A percentile compares a stretch with the other conserved stretches of the same genome.
Evolutionary conservation across 2,888 invertebrate species (phyloP).

Genomic region (Stegophylla sp.): DNA sequence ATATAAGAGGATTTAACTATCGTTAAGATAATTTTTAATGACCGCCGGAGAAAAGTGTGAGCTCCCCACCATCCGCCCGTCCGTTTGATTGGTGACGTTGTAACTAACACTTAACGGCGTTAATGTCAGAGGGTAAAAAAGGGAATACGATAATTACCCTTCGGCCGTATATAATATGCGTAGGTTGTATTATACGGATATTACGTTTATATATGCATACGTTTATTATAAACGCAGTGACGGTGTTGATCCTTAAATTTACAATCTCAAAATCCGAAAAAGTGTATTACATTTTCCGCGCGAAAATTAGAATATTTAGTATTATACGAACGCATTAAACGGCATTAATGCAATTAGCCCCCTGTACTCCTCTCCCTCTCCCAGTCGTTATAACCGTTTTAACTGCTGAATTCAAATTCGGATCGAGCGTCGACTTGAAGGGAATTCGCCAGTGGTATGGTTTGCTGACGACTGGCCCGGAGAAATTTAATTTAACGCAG

Average conservation of each 20-base stretch:
- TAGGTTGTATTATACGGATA: background rate
- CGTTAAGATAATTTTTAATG: constrained; percentile 58
- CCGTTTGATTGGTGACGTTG: constrained; percentile 54
- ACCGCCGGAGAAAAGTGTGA: background rate
- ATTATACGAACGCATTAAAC: constrained; percentile 32
- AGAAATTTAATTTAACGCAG: too few species aligned
- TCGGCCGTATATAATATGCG: background rate
- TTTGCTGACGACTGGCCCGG: too few species aligned
- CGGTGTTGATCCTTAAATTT: constrained; percentile 48
- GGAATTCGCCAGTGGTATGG: too few species aligned
- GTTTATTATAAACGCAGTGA: background rate
- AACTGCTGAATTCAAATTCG: background rate
- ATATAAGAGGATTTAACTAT: constrained; percentile 54
- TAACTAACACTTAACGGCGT: constrained; percentile 59
- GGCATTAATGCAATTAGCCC: constrained; percentile 39
- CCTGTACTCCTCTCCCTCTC: background rate
- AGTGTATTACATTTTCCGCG: constrained; percentile 5
- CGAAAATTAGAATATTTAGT: constrained; percentile 38
- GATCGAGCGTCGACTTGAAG: background rate
- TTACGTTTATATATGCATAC: background rate
- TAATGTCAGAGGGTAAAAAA: constrained; percentile 45
- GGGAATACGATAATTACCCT: constrained; percentile 49
- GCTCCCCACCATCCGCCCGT: background rate
- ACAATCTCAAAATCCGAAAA: constrained; percentile 33
- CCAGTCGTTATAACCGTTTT: constrained; percentile 31